Conservation (phyloP, 1,140 invertebrate genomes). For the Brachionus rotundiformis region DNA sequence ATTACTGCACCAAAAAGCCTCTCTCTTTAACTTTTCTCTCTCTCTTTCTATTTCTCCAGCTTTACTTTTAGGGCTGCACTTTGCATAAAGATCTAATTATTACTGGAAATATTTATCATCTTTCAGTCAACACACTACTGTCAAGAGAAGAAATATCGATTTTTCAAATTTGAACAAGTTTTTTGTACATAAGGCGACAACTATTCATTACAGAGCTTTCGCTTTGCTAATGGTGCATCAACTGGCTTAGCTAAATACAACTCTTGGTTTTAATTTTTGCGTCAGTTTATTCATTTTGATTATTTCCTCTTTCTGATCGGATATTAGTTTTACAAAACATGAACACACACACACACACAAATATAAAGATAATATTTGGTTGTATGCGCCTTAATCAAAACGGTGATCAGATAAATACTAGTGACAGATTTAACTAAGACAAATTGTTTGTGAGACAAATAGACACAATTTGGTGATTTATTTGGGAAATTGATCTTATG, state of each 20-base stretch:
- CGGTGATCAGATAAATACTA: too few relatives aligned
- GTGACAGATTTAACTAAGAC: too few relatives aligned
- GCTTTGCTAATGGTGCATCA: background rate
- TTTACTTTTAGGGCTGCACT: background rate
- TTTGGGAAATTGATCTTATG: too few relatives aligned
- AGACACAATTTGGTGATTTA: too few relatives aligned
- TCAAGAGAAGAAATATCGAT: background rate
- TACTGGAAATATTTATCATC: background rate
- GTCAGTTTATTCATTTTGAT: background rate
- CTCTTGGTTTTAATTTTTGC: too few relatives aligned
- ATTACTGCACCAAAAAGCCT: background rate
- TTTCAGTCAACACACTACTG: background rate
- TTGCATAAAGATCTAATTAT: background rate
- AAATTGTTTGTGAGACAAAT: too few relatives aligned
- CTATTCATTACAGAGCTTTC: background rate
- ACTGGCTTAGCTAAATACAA: too few relatives aligned
- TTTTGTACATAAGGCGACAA: slow-evolving; percentile 8
- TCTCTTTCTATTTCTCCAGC: background rate
- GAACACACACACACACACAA: background rate
- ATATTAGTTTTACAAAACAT: background rate
- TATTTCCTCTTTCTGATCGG: background rate
- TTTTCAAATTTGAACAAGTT: slow-evolving; percentile 2
- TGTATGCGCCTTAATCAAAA: background rate
- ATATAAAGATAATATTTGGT: background rate
- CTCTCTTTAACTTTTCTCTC: background rate